phyloP scores from a whole-genome alignment of 2,113 vertebrate species.

The Hucho hucho region DNA sequence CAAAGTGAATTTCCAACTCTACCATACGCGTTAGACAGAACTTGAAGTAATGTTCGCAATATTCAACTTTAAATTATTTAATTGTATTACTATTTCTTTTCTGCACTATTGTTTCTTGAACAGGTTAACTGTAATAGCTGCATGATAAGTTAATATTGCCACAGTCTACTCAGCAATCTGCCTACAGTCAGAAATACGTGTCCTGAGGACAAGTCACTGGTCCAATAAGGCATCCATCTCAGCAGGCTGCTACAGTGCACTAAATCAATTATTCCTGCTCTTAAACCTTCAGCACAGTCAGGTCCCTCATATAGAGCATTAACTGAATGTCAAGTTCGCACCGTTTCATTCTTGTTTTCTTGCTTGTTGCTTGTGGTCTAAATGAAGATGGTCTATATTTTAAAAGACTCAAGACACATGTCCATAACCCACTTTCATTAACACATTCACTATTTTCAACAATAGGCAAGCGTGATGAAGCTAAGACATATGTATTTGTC shows the following conservation, averaged over 20 bases:
- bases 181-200: too few relatives aligned
- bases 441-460: neutral
- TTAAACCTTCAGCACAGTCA: neutral
- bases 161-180: too few relatives aligned
- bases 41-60: neutral
- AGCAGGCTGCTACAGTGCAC: conserved; percentile 2
- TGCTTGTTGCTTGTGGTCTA: too few relatives aligned
- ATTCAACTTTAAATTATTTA: neutral
- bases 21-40: neutral
- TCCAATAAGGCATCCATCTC: conserved; percentile 21
- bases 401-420: too few relatives aligned
- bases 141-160: too few relatives aligned
- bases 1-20: too few relatives aligned
- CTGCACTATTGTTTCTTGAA: too few relatives aligned
- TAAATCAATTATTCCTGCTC: conserved; percentile 22
- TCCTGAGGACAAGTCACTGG: neutral
- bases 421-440: too few relatives aligned
- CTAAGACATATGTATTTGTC: too few relatives aligned
- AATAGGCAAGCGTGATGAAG: neutral
- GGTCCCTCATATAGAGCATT: neutral
- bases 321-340: conserved; percentile 12
- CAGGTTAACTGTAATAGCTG: too few relatives aligned
- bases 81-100: too few relatives aligned
- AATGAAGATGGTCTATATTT: too few relatives aligned
- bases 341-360: neutral